Percentiles rank a stretch among this genome's conserved stretches.
Conservation (phyloP, 2,113 vertebrate genomes). For the Oreochromis tanganicae region DNA sequence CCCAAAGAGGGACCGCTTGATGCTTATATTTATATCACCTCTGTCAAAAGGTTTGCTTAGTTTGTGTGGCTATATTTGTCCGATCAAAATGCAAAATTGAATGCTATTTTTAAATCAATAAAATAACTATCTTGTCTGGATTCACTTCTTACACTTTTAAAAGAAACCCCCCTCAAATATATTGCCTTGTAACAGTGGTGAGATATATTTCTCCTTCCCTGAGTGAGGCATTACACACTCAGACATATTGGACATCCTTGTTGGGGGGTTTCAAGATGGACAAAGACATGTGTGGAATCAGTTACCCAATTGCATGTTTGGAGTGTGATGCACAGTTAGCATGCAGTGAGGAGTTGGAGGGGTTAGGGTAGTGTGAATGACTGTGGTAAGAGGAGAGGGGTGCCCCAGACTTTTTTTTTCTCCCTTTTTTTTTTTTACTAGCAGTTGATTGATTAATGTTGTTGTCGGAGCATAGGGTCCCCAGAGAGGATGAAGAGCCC, state of each 20-base stretch:
- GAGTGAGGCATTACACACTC: conserved; percentile 50
- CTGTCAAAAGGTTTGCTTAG: not conserved
- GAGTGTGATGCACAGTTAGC: conserved; percentile 59
- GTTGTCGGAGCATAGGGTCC: conserved; percentile 70
- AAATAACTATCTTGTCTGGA: not conserved
- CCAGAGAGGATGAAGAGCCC: conserved; percentile 73
- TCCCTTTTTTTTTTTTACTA: conserved; percentile 22
- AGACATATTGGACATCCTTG: conserved; percentile 49
- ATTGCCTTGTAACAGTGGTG: conserved; percentile 28
- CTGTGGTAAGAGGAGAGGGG: conserved; percentile 64
- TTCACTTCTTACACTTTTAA: not conserved
- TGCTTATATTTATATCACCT: not conserved
- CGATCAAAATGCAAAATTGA: not conserved
- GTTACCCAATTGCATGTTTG: conserved; percentile 62
- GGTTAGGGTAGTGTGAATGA: conserved; percentile 36
- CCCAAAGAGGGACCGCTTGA: not conserved
- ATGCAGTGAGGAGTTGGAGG: conserved; percentile 40
- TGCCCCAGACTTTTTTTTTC: conserved; percentile 39
- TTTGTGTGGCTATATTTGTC: not conserved
- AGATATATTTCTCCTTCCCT: conserved; percentile 48
- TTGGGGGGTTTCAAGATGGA: conserved; percentile 60
- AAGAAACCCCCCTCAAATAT: not conserved
- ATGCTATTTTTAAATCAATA: not conserved
- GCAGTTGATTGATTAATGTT: conserved; percentile 76
- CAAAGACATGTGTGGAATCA: conserved; percentile 76